These are phyloP conservation scores for Schizaphis graminum DNA, from an alignment of 2,888 invertebrate genomes.

Conservation along the genomic window DNA sequence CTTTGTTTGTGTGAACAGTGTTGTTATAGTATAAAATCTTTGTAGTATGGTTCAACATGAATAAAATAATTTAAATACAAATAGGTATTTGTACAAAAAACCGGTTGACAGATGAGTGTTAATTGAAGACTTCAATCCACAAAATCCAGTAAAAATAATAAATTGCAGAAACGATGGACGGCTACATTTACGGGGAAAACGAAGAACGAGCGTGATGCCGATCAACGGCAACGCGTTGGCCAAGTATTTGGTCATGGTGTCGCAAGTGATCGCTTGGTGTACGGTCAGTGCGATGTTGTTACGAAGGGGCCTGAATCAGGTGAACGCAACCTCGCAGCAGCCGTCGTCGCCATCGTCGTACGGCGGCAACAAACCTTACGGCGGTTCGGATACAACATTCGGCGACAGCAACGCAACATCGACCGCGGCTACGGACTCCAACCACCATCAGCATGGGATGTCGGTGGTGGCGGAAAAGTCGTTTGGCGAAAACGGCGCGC, in stretches of 20 bases:
- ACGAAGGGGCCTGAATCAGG: conserved; percentile 44
- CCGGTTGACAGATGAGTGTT: background rate
- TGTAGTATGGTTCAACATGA: too few relatives aligned
- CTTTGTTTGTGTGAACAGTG: too few relatives aligned
- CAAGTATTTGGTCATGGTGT: conserved; percentile 60
- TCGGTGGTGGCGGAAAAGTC: background rate
- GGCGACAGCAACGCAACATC: background rate
- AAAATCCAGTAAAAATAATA: background rate
- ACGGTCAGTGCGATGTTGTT: conserved; percentile 60
- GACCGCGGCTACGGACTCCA: too few relatives aligned
- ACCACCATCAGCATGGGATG: background rate
- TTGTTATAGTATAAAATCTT: too few relatives aligned
- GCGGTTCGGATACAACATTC: background rate
- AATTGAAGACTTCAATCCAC: background rate
- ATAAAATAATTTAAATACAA: background rate
- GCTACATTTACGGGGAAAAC: background rate
- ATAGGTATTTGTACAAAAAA: background rate
- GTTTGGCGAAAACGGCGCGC: conserved; percentile 34
- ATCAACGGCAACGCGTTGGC: conserved; percentile 56
- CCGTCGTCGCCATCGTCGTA: background rate
- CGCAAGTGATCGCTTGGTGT: conserved; percentile 61
- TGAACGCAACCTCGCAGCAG: conserved; percentile 15
- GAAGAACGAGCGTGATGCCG: conserved; percentile 39
- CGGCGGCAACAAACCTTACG: background rate
- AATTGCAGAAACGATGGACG: background rate